phyloP scores from a whole-genome alignment of 2,113 vertebrate species.

The Lepisosteus oculatus region DNA sequence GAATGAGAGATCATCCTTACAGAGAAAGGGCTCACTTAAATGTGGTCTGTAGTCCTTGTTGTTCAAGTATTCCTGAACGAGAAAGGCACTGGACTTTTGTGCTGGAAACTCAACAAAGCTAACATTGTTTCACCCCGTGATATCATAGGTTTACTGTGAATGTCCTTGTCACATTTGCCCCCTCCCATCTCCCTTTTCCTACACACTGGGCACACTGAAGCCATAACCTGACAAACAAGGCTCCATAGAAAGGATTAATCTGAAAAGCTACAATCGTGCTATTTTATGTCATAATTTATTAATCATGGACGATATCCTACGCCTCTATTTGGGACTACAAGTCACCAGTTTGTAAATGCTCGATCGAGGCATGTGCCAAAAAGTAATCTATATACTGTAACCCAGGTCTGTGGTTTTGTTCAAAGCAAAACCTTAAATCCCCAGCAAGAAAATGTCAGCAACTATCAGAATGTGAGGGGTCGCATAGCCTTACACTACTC shows the following conservation, averaged over 20 bases:
- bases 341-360: too few species aligned
- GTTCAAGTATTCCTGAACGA: slow-evolving; percentile 5
- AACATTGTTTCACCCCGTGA: slow-evolving; percentile 14
- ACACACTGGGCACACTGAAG: slow-evolving; percentile 12
- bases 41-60: background rate
- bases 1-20: background rate
- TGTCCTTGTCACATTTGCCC: slow-evolving; percentile 6
- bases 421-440: slow-evolving; percentile 7
- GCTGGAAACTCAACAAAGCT: slow-evolving; percentile 16
- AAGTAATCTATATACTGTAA: background rate
- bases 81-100: background rate
- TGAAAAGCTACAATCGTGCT: background rate
- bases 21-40: background rate
- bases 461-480: slow-evolving; percentile 26
- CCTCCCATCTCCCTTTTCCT: background rate
- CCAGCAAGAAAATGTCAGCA: slow-evolving; percentile 16
- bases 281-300: background rate
- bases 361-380: background rate
- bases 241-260: background rate
- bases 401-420: background rate
- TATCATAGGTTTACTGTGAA: slow-evolving; percentile 19
- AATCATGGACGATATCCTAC: background rate
- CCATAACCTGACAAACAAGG: background rate
- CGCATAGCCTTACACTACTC: slow-evolving; percentile 13
- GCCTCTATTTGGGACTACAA: background rate